A percentile compares a stretch with the other conserved stretches of the same genome.
Conservation (phyloP, 2,888 invertebrate species). For the Hyposoter dolosus region DNA sequence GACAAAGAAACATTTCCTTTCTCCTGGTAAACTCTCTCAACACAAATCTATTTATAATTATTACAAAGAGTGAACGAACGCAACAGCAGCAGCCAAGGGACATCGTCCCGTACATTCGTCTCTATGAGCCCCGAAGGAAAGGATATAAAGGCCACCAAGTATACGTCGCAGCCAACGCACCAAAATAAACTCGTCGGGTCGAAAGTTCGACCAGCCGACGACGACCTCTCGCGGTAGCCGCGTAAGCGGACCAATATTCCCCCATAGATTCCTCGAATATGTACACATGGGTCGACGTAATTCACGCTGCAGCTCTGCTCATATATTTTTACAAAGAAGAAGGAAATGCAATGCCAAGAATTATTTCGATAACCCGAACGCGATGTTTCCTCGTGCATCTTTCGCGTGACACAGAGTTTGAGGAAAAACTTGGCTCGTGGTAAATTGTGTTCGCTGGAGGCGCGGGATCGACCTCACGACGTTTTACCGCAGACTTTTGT, state of each 20-base stretch:
- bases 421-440: slow-evolving; percentile 41
- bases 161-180: slow-evolving; percentile 54
- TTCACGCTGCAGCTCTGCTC: neutral
- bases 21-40: slow-evolving; percentile 51
- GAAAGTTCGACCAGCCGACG: slow-evolving; percentile 36
- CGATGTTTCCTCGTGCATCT: slow-evolving; percentile 47
- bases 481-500: slow-evolving; percentile 50
- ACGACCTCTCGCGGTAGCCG: neutral
- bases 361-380: slow-evolving; percentile 2
- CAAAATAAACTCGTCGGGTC: slow-evolving; percentile 65
- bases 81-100: slow-evolving; percentile 66
- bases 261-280: neutral
- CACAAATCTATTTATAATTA: slow-evolving; percentile 68
- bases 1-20: slow-evolving; percentile 46
- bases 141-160: slow-evolving; percentile 54
- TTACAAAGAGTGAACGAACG: slow-evolving; percentile 80
- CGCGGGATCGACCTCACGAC: slow-evolving; percentile 55
- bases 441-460: slow-evolving; percentile 28
- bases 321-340: slow-evolving; percentile 15
- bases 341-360: slow-evolving; percentile 21
- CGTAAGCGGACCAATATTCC: neutral
- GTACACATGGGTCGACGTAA: neutral
- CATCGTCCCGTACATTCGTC: slow-evolving; percentile 13
- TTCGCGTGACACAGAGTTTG: slow-evolving; percentile 19
- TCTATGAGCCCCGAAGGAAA: slow-evolving; percentile 39